Evolutionary conservation across 1,140 invertebrate species (phyloP).

Genomic region (Apolygus lucorum): DNA sequence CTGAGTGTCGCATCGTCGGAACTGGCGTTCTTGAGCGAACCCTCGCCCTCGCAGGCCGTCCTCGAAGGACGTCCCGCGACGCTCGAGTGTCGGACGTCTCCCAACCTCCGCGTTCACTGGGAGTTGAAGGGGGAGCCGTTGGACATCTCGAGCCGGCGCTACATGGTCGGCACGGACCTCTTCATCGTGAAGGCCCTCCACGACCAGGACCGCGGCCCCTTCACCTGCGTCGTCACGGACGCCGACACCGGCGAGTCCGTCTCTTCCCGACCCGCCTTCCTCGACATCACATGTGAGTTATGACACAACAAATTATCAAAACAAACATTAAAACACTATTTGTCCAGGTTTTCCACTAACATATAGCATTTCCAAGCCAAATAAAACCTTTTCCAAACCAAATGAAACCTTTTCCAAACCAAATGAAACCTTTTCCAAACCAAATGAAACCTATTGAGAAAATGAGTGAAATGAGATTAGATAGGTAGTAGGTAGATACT

Average conservation of each 20-base stretch:
- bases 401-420: too few species aligned
- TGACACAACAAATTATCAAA: too few species aligned
- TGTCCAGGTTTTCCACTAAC: too few species aligned
- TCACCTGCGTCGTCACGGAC: constrained; percentile 19
- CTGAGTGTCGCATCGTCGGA: neutral
- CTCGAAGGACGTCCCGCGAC: neutral
- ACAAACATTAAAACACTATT: too few species aligned
- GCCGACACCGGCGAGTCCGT: neutral
- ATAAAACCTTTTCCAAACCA: too few species aligned
- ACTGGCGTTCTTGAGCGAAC: neutral
- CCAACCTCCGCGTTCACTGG: constrained; percentile 12
- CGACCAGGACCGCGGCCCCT: constrained; percentile 10
- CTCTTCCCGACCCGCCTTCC: constrained; percentile 6
- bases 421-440: too few species aligned
- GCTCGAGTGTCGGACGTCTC: constrained; percentile 1
- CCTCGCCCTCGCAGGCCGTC: neutral
- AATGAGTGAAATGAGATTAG: too few species aligned
- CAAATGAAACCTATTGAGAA: too few species aligned
- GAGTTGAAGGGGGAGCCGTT: neutral
- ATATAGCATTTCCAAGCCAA: too few species aligned
- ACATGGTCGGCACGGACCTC: constrained; percentile 17
- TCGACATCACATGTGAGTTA: constrained; percentile 19
- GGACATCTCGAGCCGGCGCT: neutral
- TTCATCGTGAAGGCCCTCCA: constrained; percentile 3
- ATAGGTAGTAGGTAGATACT: too few species aligned